Evolutionary conservation across 2,888 invertebrate species (phyloP), one percentile per base, ranked within the genome.

Genomic region (Arenicola marina): DNA sequence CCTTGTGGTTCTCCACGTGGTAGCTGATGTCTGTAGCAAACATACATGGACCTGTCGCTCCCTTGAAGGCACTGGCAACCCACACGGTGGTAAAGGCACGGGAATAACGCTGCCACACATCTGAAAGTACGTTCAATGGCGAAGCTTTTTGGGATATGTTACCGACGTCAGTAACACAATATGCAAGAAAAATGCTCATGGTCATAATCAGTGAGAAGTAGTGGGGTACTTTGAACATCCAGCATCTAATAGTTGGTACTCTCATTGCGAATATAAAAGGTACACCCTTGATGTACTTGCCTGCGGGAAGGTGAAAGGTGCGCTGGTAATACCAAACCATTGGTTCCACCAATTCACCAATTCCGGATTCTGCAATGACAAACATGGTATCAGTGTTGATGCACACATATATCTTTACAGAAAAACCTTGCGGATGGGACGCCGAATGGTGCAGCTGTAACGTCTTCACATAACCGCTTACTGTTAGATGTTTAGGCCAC

Each of bases 61-160:
- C 94, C 85, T 93, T 94, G 76, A 89, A 94, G 0, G 93, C 92
- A 63, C 91, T 89, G 0, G 92, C 92, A 48, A 90, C 86, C 92
- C 93, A 93, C 28, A 92, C 84, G 43, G 87, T 86, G 1, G 86
- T 84, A 81, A 93, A 93, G 11, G 90, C 81, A 53, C 72, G 76
- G 3, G 87, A 84, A 73, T 91, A 91, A 58, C 87, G 88, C 38
- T 87, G 86, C 90, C 80, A 81, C 44, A 79, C 65, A 79, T 86
- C 74, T 77, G 69, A 48, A 48, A 48, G 24, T 18, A 38, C 18
- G 38, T 38, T n/a, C n/a, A n/a, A n/a, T n/a, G n/a, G n/a, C n/a
- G n/a, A n/a, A n/a, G n/a, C n/a, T n/a, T n/a, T n/a, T n/a, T n/a
- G n/a, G n/a, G n/a, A n/a, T n/a, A n/a, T n/a, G n/a, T n/a, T n/a